Evolutionary conservation across 2,113 vertebrate species (phyloP).

Genomic region (Oryctolagus cuniculus): DNA sequence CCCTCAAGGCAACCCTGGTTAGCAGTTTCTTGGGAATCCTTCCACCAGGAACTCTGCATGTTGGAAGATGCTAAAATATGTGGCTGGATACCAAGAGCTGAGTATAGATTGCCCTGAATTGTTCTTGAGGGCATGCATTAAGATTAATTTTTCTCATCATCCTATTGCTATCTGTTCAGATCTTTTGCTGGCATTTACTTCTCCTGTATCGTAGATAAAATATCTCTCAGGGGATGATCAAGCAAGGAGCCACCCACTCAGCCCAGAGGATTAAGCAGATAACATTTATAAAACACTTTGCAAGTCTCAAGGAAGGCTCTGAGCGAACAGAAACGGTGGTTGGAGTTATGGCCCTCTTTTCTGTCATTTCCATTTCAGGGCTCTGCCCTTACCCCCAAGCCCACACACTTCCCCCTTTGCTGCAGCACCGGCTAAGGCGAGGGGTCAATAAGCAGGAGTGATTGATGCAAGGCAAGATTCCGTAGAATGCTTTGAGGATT

Average conservation of each 20-base stretch:
- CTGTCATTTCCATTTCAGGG: slow-evolving; percentile 24
- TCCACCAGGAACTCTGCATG: background rate
- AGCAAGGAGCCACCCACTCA: slow-evolving; percentile 40
- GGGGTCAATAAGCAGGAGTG: slow-evolving; percentile 55
- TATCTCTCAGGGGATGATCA: slow-evolving; percentile 53
- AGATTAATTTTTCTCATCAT: slow-evolving; percentile 42
- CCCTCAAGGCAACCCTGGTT: background rate
- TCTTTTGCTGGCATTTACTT: slow-evolving; percentile 57
- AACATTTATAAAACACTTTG: slow-evolving; percentile 34
- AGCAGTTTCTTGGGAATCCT: slow-evolving; percentile 24
- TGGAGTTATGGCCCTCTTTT: background rate
- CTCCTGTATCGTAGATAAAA: slow-evolving; percentile 37
- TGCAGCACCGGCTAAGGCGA: background rate
- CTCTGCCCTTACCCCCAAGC: background rate
- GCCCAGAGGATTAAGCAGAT: slow-evolving; percentile 10
- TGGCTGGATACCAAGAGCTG: background rate
- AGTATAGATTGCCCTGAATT: background rate
- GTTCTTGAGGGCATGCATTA: slow-evolving; percentile 1
- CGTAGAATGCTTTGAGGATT: slow-evolving; percentile 42
- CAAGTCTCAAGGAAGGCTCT: slow-evolving; percentile 31
- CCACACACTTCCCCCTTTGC: background rate
- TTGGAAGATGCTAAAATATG: slow-evolving; percentile 48
- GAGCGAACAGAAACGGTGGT: background rate
- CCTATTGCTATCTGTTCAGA: slow-evolving; percentile 58
- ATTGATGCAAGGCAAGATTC: slow-evolving; percentile 16